These are phyloP conservation scores for Coelopa frigida DNA, from an alignment of 1,140 invertebrate genomes.

Conservation along the genomic window DNA sequence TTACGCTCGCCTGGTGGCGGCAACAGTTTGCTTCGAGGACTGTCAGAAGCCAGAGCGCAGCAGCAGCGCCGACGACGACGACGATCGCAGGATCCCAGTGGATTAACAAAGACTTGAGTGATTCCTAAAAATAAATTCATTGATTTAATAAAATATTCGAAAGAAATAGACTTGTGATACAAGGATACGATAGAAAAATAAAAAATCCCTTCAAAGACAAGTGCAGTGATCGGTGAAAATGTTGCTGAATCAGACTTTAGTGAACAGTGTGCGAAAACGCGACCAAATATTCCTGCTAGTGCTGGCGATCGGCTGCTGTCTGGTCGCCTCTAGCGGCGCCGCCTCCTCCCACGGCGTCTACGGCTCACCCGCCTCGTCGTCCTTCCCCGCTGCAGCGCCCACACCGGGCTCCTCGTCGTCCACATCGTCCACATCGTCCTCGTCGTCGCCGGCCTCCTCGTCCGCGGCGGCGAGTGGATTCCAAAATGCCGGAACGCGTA, in stretches of 20 bases:
- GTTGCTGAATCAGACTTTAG: conserved; percentile 11
- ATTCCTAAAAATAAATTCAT: too few relatives aligned
- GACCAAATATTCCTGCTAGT: too few relatives aligned
- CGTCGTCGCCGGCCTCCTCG: conserved; percentile 8
- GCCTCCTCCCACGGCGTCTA: too few relatives aligned
- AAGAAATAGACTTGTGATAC: too few relatives aligned
- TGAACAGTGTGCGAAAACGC: too few relatives aligned
- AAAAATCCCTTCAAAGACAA: too few relatives aligned
- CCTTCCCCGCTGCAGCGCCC: background rate
- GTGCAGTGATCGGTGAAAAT: too few relatives aligned
- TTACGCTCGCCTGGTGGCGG: conserved; percentile 30
- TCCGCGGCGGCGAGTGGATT: background rate
- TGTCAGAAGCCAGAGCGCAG: conserved; percentile 8
- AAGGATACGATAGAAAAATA: too few relatives aligned
- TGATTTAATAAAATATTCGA: too few relatives aligned
- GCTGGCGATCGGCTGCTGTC: conserved; percentile 7
- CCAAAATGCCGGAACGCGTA: conserved; percentile 47
- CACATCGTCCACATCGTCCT: background rate
- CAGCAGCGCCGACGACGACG: background rate
- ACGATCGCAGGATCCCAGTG: too few relatives aligned
- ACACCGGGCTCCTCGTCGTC: background rate
- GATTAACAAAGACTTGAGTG: too few relatives aligned
- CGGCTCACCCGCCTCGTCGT: background rate
- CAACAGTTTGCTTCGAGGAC: conserved; percentile 37
- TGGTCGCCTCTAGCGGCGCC: too few relatives aligned